Percentiles rank a stretch among this genome's conserved stretches.
phyloP scores from a whole-genome alignment of 2,113 vertebrate genomes.

The Vicugna pacos region DNA sequence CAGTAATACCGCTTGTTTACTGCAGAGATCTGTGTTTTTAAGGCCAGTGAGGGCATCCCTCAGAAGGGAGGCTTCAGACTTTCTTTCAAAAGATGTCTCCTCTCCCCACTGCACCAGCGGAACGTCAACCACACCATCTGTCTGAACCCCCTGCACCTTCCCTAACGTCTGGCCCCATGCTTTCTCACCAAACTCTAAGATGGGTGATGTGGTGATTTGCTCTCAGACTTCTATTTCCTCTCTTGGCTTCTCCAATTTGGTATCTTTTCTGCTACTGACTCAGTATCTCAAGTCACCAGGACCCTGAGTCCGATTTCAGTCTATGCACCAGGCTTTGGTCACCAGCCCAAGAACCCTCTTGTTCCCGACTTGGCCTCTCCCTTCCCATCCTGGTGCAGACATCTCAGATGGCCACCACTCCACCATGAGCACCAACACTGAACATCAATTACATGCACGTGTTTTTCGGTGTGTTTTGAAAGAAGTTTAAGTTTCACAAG shows the following conservation, averaged over 20 bases:
- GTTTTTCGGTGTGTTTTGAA: background rate
- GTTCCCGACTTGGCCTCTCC: background rate
- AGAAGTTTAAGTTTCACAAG: background rate
- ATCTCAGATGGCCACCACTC: background rate
- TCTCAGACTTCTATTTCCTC: background rate
- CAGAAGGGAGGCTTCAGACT: background rate
- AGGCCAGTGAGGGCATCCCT: background rate
- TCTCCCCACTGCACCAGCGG: fast-evolving
- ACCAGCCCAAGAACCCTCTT: background rate
- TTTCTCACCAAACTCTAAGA: background rate
- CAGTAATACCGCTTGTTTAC: background rate
- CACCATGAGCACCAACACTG: fast-evolving
- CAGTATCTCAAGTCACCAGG: background rate
- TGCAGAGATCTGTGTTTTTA: background rate
- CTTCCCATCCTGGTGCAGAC: background rate
- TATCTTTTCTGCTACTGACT: background rate
- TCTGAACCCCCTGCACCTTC: background rate
- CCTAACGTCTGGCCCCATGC: background rate
- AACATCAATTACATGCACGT: background rate
- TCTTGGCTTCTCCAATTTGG: background rate
- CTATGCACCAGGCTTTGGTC: background rate
- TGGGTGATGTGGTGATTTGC: background rate
- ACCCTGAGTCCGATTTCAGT: background rate
- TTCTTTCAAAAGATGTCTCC: background rate
- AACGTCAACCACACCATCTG: fast-evolving